A percentile compares a stretch with the other conserved stretches of the same genome.
Conservation (phyloP, 2,888 invertebrate species). For the Luperina testacea region DNA sequence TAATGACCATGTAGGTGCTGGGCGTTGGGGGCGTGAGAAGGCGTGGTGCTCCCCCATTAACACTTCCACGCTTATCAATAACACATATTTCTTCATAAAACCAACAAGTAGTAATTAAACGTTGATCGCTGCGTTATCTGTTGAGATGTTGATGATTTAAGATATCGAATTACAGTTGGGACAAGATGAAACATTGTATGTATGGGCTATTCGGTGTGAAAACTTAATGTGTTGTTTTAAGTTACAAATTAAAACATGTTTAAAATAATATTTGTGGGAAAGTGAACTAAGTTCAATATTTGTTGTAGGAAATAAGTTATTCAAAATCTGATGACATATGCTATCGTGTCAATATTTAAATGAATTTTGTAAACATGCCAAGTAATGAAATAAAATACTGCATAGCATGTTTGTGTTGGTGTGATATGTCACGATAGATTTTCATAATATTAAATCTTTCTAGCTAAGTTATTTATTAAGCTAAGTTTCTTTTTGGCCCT, state of each 20-base stretch:
- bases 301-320: background rate
- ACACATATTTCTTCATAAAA: constrained; percentile 75
- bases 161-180: constrained; percentile 26
- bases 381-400: constrained; percentile 2
- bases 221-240: background rate
- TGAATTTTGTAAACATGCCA: background rate
- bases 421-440: background rate
- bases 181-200: background rate
- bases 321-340: background rate
- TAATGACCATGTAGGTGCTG: constrained; percentile 52
- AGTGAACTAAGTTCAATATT: background rate
- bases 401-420: background rate
- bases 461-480: too few species aligned
- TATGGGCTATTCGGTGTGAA: constrained; percentile 8
- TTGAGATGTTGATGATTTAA: constrained; percentile 36
- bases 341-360: background rate
- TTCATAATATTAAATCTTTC: background rate
- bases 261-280: constrained; percentile 7
- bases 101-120: constrained; percentile 61
- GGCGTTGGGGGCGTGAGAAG: constrained; percentile 76
- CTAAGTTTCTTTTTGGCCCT: too few species aligned
- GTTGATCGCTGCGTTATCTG: constrained; percentile 47
- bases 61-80: constrained; percentile 75
- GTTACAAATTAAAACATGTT: constrained; percentile 15
- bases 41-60: constrained; percentile 76